Conservation (phyloP, 2,888 invertebrate species). For the Lochmaea capreae region DNA sequence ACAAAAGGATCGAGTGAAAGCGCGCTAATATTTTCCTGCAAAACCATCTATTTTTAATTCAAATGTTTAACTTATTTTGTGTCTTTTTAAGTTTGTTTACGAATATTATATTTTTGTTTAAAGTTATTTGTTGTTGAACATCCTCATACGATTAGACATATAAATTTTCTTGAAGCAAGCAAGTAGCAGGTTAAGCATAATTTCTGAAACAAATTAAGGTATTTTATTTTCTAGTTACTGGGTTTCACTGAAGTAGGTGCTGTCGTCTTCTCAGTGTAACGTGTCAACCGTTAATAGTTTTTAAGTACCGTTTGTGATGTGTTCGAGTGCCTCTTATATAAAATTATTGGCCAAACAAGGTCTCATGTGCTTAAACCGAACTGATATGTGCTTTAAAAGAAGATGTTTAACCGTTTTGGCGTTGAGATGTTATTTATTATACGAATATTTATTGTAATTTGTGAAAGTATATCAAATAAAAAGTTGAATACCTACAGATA, state of each 20-base stretch:
- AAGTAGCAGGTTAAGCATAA: too few species aligned
- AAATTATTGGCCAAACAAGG: neutral
- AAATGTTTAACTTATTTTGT: neutral
- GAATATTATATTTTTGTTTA: neutral
- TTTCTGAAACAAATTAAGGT: too few species aligned
- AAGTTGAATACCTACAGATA: neutral
- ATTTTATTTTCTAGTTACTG: too few species aligned
- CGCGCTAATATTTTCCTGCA: too few species aligned
- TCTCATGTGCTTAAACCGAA: slow-evolving; percentile 23
- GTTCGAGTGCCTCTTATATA: neutral
- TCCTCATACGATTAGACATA: neutral
- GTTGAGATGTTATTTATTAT: slow-evolving; percentile 7
- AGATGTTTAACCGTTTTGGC: neutral
- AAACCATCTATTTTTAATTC: neutral
- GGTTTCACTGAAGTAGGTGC: too few species aligned
- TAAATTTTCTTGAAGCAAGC: too few species aligned
- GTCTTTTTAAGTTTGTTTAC: neutral
- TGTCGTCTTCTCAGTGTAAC: too few species aligned
- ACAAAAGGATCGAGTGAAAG: too few species aligned
- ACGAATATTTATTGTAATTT: neutral
- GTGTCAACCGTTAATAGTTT: too few species aligned
- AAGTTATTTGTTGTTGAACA: neutral
- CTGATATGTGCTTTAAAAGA: slow-evolving; percentile 7
- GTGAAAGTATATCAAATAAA: neutral
- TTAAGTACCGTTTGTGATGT: neutral